Base-by-base conservation (phyloP, 2,888 invertebrate species). In the Teleiodes luculella region DNA sequence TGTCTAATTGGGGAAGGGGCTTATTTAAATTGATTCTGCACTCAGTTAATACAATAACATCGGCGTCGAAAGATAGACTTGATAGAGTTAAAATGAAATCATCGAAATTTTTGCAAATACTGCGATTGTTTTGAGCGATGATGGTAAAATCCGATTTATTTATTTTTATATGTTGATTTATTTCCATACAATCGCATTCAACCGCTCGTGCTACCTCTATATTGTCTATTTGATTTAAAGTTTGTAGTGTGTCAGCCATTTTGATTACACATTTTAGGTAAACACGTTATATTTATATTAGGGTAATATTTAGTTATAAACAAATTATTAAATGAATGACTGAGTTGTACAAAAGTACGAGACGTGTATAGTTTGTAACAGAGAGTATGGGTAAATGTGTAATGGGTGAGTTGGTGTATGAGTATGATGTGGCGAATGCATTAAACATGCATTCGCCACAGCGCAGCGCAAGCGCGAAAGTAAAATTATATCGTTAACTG, bases 41-140 rank as follows among this genome's bases (percentile, higher is more conserved):
- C 55, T 61, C 59, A 5, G 56, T 61, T n/a, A 58, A 13, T 11
- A 55, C n/a, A 2, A 56, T 52, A 3, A 61, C 7, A 39, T 61
- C 56, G 13, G 37, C 18, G 1, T 55, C 28, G 39, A 55, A 39
- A 2, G 50, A 47, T 5, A 57, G 30, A 2, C 8, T 33, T 7
- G 49, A 41, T 4, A 58, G 3, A 6, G n/a, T 53, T 3, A 55
- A 1, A 20, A 37, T 3, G 5, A 57, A 43, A 11, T 53, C 55
- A 31, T 55, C 49, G 2, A 56, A 10, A 52, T 47, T 18, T 20
- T 16, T 4, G 5, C 18, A 41, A 8, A 41, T 41, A 41, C 39
- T 41, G 2, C 16, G 2, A 18, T 57, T 60, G 39, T 60, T 60
- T 52, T 59, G 56, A 5, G 54, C 36, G 10, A 57, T 47, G n/a